These are phyloP conservation scores for Melipona quadrifasciata DNA, from an alignment of 1,140 invertebrate genomes.

Conservation along the genomic window DNA sequence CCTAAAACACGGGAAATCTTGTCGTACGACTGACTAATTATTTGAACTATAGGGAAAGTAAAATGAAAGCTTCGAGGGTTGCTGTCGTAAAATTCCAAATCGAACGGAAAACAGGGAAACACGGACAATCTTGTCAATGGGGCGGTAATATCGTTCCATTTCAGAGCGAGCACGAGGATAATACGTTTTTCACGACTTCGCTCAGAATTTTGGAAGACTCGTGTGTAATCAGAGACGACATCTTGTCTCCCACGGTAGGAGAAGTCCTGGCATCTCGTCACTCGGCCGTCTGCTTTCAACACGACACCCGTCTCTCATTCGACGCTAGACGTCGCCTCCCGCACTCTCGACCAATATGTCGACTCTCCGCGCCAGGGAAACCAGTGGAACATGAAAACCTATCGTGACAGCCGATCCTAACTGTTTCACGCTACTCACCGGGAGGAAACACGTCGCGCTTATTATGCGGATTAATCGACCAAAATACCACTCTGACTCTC, in stretches of 20 bases:
- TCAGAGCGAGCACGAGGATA: conserved; percentile 7
- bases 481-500: background rate
- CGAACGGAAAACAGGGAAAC: too few species aligned
- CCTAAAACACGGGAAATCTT: too few species aligned
- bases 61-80: background rate
- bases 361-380: conserved; percentile 57
- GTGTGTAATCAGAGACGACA: conserved; percentile 74
- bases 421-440: conserved; percentile 51
- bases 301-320: conserved; percentile 74
- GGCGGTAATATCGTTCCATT: conserved; percentile 37
- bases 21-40: too few species aligned
- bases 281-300: conserved; percentile 74
- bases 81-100: too few species aligned
- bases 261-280: conserved; percentile 74
- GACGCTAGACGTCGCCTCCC: conserved; percentile 66
- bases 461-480: conserved; percentile 44
- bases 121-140: background rate
- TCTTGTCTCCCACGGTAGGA: conserved; percentile 65
- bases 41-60: too few species aligned
- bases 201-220: conserved; percentile 66
- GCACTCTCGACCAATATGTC: conserved; percentile 65
- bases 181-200: conserved; percentile 49
- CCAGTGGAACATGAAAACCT: conserved; percentile 68
- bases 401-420: conserved; percentile 66
- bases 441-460: conserved; percentile 26